Evolutionary conservation across 2,797 vertebrate species (phyloP).

Genomic region (Parambassis ranga): DNA sequence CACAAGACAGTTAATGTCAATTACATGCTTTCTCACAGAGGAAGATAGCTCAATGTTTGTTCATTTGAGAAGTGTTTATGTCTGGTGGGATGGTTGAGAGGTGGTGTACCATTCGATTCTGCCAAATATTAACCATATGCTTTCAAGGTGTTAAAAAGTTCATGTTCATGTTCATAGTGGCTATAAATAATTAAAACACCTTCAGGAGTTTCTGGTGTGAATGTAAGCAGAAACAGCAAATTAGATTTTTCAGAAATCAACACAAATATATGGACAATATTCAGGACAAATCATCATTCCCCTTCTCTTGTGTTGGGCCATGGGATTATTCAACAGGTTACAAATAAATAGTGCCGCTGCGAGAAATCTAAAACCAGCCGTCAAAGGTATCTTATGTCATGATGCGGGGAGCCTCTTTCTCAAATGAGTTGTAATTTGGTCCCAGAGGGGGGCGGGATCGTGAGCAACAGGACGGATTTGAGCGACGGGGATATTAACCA

Average conservation of each 20-base stretch:
- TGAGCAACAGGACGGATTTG: slow-evolving; percentile 20
- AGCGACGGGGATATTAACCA: slow-evolving; percentile 33
- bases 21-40: no score
- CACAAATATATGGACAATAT: background rate
- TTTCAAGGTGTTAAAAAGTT: background rate
- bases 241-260: background rate
- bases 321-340: slow-evolving; percentile 33
- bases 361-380: slow-evolving; percentile 65
- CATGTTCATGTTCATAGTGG: no score
- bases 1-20: no score
- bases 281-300: background rate
- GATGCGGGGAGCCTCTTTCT: slow-evolving; percentile 55
- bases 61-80: no score
- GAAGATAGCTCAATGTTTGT: no score
- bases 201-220: no score
- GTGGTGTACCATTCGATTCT: no score
- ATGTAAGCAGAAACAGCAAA: no score
- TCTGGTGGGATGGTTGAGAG: no score
- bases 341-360: slow-evolving; percentile 9
- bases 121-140: background rate
- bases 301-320: background rate
- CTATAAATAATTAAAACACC: no score
- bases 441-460: slow-evolving; percentile 35
- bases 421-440: slow-evolving; percentile 70
- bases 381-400: slow-evolving; percentile 57